Conservation (phyloP, 35 echinoderm and acorn worm species). For the Hemicentrotus pulcherrimus region DNA sequence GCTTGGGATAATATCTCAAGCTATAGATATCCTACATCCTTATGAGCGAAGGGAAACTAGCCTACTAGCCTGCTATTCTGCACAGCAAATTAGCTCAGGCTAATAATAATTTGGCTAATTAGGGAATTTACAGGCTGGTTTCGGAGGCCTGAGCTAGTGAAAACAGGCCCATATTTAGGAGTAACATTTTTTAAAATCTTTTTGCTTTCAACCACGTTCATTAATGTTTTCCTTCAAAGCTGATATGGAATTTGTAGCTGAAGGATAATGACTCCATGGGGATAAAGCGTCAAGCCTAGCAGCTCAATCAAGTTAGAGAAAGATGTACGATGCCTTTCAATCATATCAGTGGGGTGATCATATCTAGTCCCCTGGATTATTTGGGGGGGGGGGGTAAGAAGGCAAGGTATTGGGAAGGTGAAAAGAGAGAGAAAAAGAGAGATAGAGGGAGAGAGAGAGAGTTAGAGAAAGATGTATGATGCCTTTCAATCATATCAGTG, state of each 20-base stretch:
- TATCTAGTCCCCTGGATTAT: background rate
- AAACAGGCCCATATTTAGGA: background rate
- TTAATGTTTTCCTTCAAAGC: background rate
- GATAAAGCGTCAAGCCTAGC: slow-evolving; percentile 23
- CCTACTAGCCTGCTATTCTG: too few species aligned
- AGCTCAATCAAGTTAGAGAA: slow-evolving; percentile 40
- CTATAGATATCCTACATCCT: too few species aligned
- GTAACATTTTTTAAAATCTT: background rate
- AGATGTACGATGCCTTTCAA: background rate
- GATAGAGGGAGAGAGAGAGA: background rate
- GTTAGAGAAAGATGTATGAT: background rate
- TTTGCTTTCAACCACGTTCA: slow-evolving; percentile 20
- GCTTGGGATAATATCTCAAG: too few species aligned
- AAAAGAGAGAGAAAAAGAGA: too few species aligned
- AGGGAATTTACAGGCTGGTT: too few species aligned
- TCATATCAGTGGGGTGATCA: background rate
- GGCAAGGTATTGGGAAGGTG: background rate
- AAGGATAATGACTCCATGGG: background rate
- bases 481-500: background rate
- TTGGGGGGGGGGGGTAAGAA: background rate
- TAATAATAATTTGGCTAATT: too few species aligned
- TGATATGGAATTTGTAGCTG: slow-evolving; percentile 38
- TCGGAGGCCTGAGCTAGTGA: background rate
- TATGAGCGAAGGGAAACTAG: too few species aligned
- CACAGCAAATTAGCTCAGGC: too few species aligned